These are phyloP conservation scores for Drosophila recens DNA, from an alignment of 2,888 invertebrate species.

Conservation along the genomic window DNA sequence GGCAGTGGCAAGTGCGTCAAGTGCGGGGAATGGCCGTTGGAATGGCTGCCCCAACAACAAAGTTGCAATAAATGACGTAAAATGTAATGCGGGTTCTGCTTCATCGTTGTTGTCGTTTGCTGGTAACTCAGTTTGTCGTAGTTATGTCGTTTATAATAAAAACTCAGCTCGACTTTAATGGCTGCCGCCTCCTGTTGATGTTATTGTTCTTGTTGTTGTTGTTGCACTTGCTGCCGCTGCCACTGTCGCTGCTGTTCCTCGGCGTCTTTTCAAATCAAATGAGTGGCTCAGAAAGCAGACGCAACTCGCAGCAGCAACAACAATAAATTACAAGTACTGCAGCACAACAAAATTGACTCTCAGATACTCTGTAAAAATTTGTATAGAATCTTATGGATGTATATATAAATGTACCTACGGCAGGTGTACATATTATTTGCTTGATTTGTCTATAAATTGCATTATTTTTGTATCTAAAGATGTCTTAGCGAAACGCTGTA, in stretches of 20 bases:
- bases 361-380: slow-evolving; percentile 27
- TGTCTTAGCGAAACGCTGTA: too few species aligned
- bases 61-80: slow-evolving; percentile 82
- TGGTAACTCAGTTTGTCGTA: slow-evolving; percentile 80
- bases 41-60: slow-evolving; percentile 69
- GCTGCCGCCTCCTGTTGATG: slow-evolving; percentile 57
- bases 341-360: not conserved
- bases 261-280: slow-evolving; percentile 81
- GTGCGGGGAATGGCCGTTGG: slow-evolving; percentile 17
- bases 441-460: not conserved
- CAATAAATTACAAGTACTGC: slow-evolving; percentile 42
- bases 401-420: too few species aligned
- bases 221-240: slow-evolving; percentile 8
- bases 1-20: slow-evolving; percentile 41
- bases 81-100: slow-evolving; percentile 64
- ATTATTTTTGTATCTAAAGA: too few species aligned
- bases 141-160: slow-evolving; percentile 81
- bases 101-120: slow-evolving; percentile 42
- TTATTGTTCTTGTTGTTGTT: slow-evolving; percentile 20
- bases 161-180: slow-evolving; percentile 79
- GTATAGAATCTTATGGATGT: not conserved
- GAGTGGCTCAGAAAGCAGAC: slow-evolving; percentile 57
- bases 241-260: slow-evolving; percentile 41
- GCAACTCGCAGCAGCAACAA: slow-evolving; percentile 49
- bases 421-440: not conserved